phyloP scores from a whole-genome alignment of 2,888 invertebrate species.

The Linnaemya vulpina region DNA sequence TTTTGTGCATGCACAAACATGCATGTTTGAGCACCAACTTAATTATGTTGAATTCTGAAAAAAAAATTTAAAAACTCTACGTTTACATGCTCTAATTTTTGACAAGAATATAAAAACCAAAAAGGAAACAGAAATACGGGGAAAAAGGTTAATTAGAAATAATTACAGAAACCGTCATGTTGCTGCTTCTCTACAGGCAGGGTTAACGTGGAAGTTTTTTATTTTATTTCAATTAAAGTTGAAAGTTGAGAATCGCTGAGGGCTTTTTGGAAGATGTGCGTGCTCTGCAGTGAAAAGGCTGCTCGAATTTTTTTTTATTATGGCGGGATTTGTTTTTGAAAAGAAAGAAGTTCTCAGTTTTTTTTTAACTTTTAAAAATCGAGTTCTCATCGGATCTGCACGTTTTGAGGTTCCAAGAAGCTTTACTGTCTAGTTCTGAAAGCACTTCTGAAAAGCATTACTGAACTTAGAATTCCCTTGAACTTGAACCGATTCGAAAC shows the following conservation, averaged over 20 bases:
- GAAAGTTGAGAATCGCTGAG: constrained; percentile 31
- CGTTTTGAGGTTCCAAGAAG: no score
- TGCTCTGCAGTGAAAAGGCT: not conserved
- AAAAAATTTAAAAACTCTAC: constrained; percentile 25
- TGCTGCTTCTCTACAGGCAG: constrained; percentile 31
- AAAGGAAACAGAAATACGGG: not conserved
- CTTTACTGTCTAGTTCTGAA: no score
- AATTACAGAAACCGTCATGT: constrained; percentile 62
- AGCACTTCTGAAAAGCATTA: no score
- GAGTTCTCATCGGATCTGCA: no score
- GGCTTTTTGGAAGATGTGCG: not conserved
- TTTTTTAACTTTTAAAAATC: no score
- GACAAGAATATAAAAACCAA: not conserved
- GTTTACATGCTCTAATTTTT: constrained; percentile 58
- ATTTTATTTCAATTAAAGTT: constrained; percentile 50
- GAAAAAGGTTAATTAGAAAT: constrained; percentile 64
- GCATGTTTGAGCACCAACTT: constrained; percentile 20
- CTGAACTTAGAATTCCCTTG: no score
- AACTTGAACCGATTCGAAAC: no score
- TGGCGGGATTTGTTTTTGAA: no score
- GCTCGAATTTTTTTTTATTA: not conserved
- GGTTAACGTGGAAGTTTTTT: constrained; percentile 22
- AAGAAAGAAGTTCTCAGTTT: no score
- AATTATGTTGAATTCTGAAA: constrained; percentile 16
- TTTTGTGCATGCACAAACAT: constrained; percentile 23